phyloP scores from a whole-genome alignment of 2,888 invertebrate species.

The Latrodectus hesperus region DNA sequence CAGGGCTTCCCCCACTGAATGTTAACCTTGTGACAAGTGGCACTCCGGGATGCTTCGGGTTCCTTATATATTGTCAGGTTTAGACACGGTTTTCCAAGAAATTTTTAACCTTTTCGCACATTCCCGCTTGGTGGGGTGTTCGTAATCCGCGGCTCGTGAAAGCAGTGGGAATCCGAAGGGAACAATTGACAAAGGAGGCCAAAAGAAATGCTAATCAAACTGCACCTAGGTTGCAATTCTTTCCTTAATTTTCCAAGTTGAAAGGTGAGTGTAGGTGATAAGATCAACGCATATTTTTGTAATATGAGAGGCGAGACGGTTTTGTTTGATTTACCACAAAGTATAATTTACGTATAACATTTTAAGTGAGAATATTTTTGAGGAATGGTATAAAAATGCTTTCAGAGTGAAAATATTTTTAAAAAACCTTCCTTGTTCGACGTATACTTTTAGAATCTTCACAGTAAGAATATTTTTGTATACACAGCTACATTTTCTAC shows the following conservation, averaged over 20 bases:
- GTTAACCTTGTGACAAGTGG: not conserved
- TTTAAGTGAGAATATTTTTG: too few relatives aligned
- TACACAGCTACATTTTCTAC: too few relatives aligned
- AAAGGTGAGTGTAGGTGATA: too few relatives aligned
- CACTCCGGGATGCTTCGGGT: not conserved
- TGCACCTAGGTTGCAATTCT: not conserved
- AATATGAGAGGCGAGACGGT: too few relatives aligned
- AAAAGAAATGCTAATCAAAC: not conserved
- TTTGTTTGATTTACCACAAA: too few relatives aligned
- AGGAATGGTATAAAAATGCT: too few relatives aligned
- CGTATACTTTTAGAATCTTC: too few relatives aligned
- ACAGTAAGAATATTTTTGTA: too few relatives aligned
- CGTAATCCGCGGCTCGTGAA: not conserved
- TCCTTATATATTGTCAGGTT: not conserved
- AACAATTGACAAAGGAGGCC: not conserved
- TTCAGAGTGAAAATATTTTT: too few relatives aligned
- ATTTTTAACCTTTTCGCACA: slow-evolving; percentile 5
- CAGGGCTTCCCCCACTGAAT: not conserved
- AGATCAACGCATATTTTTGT: too few relatives aligned
- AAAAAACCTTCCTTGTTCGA: too few relatives aligned
- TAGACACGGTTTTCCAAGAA: not conserved
- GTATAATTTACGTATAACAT: too few relatives aligned
- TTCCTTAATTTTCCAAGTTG: not conserved
- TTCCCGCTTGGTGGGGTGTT: slow-evolving; percentile 3
- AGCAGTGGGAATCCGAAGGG: not conserved